phyloP scores from a whole-genome alignment of 2,888 invertebrate species.

The Pimpla rufipes region DNA sequence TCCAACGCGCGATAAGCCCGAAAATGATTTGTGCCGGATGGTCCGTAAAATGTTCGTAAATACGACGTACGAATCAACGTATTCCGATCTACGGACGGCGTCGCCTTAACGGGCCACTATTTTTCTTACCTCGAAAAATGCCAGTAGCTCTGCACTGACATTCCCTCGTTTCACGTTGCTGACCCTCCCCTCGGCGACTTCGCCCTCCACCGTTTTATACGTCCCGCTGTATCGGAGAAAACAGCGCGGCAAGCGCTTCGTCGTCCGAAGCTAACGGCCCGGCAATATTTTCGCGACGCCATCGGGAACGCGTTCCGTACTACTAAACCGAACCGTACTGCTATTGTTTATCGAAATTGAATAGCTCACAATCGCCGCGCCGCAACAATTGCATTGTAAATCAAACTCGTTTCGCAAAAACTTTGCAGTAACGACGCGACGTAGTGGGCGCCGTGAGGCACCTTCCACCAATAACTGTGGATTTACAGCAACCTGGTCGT shows the following conservation, averaged over 20 bases:
- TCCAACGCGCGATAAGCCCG: no score
- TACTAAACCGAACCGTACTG: slow-evolving; percentile 32
- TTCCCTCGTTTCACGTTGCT: slow-evolving; percentile 32
- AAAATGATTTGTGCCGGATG: no score
- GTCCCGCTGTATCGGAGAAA: slow-evolving; percentile 56
- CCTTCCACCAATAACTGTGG: slow-evolving; percentile 7
- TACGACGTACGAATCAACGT: no score
- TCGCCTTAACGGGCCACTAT: slow-evolving; percentile 11
- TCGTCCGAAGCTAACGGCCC: slow-evolving; percentile 66
- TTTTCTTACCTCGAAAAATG: slow-evolving; percentile 61
- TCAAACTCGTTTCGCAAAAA: slow-evolving; percentile 11
- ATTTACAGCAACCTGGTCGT: not conserved
- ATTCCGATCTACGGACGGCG: not conserved
- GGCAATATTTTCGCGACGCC: slow-evolving; percentile 60
- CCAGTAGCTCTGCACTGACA: slow-evolving; percentile 44
- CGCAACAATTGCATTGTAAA: slow-evolving; percentile 20
- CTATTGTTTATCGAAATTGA: slow-evolving; percentile 19
- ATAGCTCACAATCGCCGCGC: not conserved
- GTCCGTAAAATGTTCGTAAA: no score
- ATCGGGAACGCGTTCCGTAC: slow-evolving; percentile 42
- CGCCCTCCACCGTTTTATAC: slow-evolving; percentile 46
- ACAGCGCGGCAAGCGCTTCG: slow-evolving; percentile 64
- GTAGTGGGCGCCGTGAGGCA: no score
- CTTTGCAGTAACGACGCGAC: not conserved
- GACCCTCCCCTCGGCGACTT: slow-evolving; percentile 28